These are phyloP conservation scores for Pristionchus entomophagus DNA, from an alignment of 2,888 invertebrate genomes.

Conservation along the genomic window DNA sequence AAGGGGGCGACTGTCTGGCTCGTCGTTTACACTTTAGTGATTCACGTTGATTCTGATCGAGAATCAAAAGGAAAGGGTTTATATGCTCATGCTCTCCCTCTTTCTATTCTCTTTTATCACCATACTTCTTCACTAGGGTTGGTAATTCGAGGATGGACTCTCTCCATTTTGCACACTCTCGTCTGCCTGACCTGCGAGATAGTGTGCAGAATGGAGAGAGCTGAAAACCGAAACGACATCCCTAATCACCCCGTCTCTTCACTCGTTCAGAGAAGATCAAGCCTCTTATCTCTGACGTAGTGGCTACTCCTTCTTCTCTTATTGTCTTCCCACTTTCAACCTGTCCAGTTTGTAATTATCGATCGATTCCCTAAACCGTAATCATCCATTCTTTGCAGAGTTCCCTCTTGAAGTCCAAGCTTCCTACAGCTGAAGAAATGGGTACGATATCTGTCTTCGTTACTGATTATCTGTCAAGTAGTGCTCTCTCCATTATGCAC, in stretches of 20 bases:
- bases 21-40: neutral
- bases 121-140: too few species aligned
- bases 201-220: too few species aligned
- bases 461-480: too few species aligned
- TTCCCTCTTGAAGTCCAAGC: conserved; percentile 5
- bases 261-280: conserved; percentile 38
- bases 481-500: too few species aligned
- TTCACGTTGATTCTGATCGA: neutral
- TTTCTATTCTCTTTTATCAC: neutral
- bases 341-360: neutral
- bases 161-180: too few species aligned
- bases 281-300: neutral
- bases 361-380: neutral
- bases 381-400: conserved; percentile 8
- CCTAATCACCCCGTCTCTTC: too few species aligned
- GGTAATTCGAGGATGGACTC: too few species aligned
- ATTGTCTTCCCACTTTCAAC: neutral
- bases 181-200: too few species aligned
- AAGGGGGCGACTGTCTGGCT: neutral
- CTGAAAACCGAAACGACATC: too few species aligned
- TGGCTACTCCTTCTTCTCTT: conserved; percentile 1
- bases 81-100: neutral
- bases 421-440: conserved; percentile 3
- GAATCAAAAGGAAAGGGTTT: conserved; percentile 1
- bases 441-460: neutral